These are phyloP conservation scores for Anarhynchus alexandrinus DNA, from an alignment of 2,113 vertebrate species.

Conservation along the genomic window DNA sequence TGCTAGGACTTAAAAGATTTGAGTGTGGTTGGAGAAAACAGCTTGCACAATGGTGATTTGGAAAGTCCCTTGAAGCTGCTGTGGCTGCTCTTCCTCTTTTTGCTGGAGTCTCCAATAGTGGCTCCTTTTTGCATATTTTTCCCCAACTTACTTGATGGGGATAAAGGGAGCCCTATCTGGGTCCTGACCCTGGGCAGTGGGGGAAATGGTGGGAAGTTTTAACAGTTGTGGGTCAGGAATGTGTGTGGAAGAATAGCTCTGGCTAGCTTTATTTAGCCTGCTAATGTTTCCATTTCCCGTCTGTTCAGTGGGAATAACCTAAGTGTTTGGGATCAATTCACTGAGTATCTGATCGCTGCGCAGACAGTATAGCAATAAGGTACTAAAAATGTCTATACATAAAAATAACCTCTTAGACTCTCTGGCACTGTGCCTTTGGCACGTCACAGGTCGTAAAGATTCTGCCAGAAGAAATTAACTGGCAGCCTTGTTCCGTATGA, in stretches of 20 bases:
- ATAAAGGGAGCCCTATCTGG: not conserved
- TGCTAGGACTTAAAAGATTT: not conserved
- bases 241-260: not conserved
- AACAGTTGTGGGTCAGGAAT: not conserved
- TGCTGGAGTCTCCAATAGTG: not conserved
- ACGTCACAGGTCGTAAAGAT: conserved; percentile 36
- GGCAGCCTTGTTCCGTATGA: not conserved
- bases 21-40: not conserved
- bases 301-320: conserved; percentile 38
- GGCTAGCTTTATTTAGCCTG: conserved; percentile 28
- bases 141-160: not conserved
- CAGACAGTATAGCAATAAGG: conserved; percentile 48
- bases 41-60: not conserved
- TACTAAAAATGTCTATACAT: conserved; percentile 66
- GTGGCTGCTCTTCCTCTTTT: conserved; percentile 15
- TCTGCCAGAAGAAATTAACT: conserved; percentile 47
- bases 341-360: not conserved
- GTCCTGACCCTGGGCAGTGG: not conserved
- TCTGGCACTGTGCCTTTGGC: conserved; percentile 55
- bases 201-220: not conserved
- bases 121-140: not conserved
- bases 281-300: conserved; percentile 31
- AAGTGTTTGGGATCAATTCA: conserved; percentile 46
- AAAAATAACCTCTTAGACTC: conserved; percentile 63
- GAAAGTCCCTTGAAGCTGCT: not conserved